phyloP scores from a whole-genome alignment of 2,888 invertebrate species.

The Pseudococcus jackbeardsleyi region DNA sequence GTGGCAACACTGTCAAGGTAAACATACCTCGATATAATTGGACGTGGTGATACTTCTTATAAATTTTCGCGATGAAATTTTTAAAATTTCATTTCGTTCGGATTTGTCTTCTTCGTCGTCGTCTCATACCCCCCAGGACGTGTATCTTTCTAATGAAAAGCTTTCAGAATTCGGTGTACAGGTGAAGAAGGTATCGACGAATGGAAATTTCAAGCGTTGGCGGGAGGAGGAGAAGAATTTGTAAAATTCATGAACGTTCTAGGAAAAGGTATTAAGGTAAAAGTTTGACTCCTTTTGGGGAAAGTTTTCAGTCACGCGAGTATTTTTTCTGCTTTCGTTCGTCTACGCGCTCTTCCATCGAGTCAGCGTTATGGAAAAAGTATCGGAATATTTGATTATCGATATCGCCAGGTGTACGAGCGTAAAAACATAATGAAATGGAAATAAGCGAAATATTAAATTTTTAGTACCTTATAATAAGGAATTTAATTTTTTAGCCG shows the following conservation, averaged over 20 bases:
- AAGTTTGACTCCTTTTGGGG: neutral
- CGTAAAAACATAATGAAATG: conserved; percentile 2
- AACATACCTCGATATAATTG: neutral
- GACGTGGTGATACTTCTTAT: neutral
- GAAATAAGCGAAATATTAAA: conserved; percentile 28
- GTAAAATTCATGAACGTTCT: neutral
- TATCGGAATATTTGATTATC: conserved; percentile 19
- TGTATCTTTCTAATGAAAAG: no score
- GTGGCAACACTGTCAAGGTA: conserved; percentile 7
- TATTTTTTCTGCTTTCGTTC: neutral
- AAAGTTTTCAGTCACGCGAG: conserved; percentile 2
- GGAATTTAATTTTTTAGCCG: neutral
- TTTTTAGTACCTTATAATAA: neutral
- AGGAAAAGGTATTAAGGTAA: neutral
- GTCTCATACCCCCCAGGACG: no score
- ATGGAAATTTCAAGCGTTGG: neutral
- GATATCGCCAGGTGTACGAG: conserved; percentile 30
- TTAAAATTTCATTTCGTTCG: neutral
- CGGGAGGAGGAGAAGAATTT: neutral
- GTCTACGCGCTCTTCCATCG: neutral
- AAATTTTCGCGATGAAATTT: neutral
- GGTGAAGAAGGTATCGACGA: neutral
- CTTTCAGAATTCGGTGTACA: no score
- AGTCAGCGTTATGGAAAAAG: neutral
- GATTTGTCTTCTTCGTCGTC: neutral